Conservation (phyloP, 2,888 invertebrate genomes). For the Andrena trimmerana region DNA sequence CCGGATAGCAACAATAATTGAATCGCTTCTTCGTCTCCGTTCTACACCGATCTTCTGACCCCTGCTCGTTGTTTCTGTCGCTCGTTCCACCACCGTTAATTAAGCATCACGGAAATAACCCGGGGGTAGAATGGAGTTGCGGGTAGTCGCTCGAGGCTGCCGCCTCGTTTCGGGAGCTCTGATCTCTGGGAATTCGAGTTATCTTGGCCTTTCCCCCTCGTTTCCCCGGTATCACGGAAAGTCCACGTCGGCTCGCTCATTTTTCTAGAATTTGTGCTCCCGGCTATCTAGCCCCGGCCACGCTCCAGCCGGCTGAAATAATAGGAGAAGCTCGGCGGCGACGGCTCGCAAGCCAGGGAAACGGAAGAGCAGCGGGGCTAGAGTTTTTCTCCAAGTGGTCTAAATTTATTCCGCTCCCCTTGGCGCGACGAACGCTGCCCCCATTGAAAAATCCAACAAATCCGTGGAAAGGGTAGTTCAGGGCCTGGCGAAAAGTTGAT, state of each 20-base stretch:
- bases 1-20: constrained; percentile 20
- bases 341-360: neutral
- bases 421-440: neutral
- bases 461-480: neutral
- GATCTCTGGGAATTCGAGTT: neutral
- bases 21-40: constrained; percentile 16
- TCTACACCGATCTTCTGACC: neutral
- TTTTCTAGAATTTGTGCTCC: constrained; percentile 22
- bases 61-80: neutral
- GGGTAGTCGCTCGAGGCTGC: too few relatives aligned
- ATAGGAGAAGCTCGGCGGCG: constrained; percentile 42
- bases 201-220: neutral
- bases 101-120: neutral
- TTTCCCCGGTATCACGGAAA: constrained; percentile 16
- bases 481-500: constrained; percentile 4
- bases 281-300: constrained; percentile 20
- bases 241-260: neutral
- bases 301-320: constrained; percentile 57
- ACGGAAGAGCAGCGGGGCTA: constrained; percentile 5
- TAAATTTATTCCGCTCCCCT: constrained; percentile 14
- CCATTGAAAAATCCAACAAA: constrained; percentile 14
- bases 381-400: constrained; percentile 8
- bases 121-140: neutral
- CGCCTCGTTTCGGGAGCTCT: neutral
- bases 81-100: neutral